Conservation (phyloP, 53 echinoderm and acorn worm species). For the Zoroaster sp. region DNA sequence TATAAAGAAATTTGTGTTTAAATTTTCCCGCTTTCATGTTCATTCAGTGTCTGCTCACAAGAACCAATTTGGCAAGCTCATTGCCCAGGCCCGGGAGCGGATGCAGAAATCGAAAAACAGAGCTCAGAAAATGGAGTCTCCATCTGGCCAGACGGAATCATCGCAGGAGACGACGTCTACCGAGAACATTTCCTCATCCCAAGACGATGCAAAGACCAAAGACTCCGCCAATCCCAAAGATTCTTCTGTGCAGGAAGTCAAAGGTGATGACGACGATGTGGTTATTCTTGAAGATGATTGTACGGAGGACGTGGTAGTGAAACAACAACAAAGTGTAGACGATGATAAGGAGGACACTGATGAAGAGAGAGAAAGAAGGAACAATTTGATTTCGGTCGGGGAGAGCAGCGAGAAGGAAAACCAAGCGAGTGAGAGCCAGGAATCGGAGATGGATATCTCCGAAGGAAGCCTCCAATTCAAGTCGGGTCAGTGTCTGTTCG, state of each 20-base stretch:
- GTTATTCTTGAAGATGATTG: neutral
- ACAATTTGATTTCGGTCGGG: neutral
- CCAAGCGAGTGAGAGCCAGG: neutral
- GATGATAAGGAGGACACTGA: neutral
- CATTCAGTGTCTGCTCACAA: constrained; percentile 77
- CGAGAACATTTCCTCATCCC: neutral
- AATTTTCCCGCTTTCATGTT: too few species aligned
- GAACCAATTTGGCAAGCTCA: constrained; percentile 75
- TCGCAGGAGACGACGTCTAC: neutral
- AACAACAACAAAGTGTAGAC: neutral
- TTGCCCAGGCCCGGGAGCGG: constrained; percentile 49
- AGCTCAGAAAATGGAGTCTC: neutral
- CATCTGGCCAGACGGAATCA: neutral
- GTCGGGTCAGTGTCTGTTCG: neutral
- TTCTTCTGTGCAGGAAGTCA: neutral
- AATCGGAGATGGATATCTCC: neutral
- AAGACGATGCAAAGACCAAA: neutral
- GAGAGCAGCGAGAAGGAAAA: neutral
- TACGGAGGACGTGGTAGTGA: neutral
- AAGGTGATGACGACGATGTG: neutral
- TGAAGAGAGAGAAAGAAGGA: neutral
- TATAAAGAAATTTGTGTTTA: too few species aligned
- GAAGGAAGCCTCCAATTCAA: neutral
- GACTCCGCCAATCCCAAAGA: neutral
- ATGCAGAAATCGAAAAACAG: constrained; percentile 55